phyloP scores from a whole-genome alignment of 2,797 vertebrate species.

The Sebastes alutus region DNA sequence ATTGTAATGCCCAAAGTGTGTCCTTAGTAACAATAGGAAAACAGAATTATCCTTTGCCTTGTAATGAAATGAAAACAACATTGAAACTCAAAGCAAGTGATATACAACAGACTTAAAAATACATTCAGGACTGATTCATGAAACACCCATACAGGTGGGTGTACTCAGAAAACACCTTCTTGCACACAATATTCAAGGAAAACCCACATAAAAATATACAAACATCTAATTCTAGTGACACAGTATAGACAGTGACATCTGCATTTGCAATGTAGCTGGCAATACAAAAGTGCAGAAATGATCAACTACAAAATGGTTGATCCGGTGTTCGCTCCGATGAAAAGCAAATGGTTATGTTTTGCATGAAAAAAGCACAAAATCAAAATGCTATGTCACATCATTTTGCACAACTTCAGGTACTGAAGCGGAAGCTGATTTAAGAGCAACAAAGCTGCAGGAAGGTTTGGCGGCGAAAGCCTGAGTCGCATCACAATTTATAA shows the following conservation, averaged over 20 bases:
- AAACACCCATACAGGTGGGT: slow-evolving; percentile 45
- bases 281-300: slow-evolving; percentile 80
- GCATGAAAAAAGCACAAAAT: slow-evolving; percentile 64
- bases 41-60: slow-evolving; percentile 46
- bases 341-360: slow-evolving; percentile 71
- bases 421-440: slow-evolving; percentile 58
- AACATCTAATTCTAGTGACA: slow-evolving; percentile 40
- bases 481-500: slow-evolving; percentile 39
- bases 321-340: slow-evolving; percentile 56
- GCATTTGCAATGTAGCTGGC: slow-evolving; percentile 96
- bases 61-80: slow-evolving; percentile 70
- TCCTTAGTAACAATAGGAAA: slow-evolving; percentile 75
- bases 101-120: slow-evolving; percentile 46
- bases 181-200: slow-evolving; percentile 47
- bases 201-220: slow-evolving; percentile 51
- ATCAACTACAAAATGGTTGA: slow-evolving; percentile 69
- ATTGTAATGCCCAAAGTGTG: slow-evolving; percentile 30
- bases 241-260: slow-evolving; percentile 72
- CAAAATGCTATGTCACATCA: slow-evolving; percentile 49
- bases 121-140: slow-evolving; percentile 45
- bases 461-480: slow-evolving; percentile 50
- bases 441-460: slow-evolving; percentile 62
- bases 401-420: slow-evolving; percentile 49
- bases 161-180: slow-evolving; percentile 25
- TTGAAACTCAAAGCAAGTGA: slow-evolving; percentile 55